Evolutionary conservation across 2,797 vertebrate genomes (phyloP).

Genomic region (Bucorvus abyssinicus): DNA sequence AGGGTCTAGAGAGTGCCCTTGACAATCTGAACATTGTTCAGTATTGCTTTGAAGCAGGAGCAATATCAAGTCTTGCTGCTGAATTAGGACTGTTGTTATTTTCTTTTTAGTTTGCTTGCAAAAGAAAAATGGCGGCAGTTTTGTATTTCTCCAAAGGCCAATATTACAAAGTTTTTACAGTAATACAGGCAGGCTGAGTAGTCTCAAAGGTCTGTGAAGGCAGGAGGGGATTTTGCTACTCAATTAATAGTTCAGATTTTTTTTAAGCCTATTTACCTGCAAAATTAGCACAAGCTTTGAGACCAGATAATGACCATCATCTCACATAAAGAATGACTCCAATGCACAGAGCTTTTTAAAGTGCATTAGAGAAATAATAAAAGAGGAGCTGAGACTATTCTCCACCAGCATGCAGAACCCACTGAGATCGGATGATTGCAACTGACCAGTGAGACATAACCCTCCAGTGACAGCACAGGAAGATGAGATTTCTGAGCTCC

Average conservation of each 20-base stretch:
- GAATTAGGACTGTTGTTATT: neutral
- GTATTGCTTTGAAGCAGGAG: neutral
- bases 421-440: neutral
- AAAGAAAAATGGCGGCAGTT: slow-evolving; percentile 29
- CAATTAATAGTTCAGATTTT: slow-evolving; percentile 35
- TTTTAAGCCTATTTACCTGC: slow-evolving; percentile 31
- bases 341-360: neutral
- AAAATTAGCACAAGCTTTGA: neutral
- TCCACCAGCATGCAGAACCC: neutral
- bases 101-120: slow-evolving; percentile 5
- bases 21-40: neutral
- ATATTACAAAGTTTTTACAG: slow-evolving; percentile 9
- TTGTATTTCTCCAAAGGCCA: slow-evolving; percentile 37
- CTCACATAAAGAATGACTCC: neutral
- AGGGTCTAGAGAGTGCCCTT: neutral
- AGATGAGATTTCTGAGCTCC: neutral
- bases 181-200: neutral
- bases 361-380: neutral
- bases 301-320: neutral
- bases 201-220: slow-evolving; percentile 3
- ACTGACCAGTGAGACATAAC: neutral
- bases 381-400: neutral
- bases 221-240: slow-evolving; percentile 15
- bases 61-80: neutral
- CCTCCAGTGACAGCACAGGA: neutral